phyloP scores from a whole-genome alignment of 2,797 vertebrate genomes.

The Liparis tanakae region DNA sequence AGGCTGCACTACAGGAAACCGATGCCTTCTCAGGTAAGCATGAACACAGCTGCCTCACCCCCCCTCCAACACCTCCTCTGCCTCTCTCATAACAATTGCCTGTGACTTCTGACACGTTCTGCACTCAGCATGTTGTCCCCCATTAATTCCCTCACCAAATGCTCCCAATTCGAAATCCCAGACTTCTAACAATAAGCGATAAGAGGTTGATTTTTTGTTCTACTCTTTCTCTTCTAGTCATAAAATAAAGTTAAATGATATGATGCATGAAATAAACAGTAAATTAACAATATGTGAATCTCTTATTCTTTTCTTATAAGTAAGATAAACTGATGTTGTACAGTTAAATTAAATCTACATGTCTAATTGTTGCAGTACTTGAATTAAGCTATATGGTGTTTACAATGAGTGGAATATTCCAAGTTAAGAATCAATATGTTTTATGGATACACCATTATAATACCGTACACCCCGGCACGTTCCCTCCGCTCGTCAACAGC shows the following conservation, averaged over 20 bases:
- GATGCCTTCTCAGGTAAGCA: constrained; percentile 86
- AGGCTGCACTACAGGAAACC: constrained; percentile 85
- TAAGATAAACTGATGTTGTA: not conserved
- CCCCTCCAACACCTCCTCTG: constrained; percentile 34
- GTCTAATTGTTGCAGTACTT: not conserved
- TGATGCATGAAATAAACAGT: not conserved
- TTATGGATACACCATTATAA: not conserved
- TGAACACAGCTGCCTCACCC: constrained; percentile 74
- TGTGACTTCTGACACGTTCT: constrained; percentile 67
- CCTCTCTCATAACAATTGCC: constrained; percentile 55
- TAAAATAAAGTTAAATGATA: not conserved
- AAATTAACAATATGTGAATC: not conserved
- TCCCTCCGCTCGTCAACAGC: too few species aligned
- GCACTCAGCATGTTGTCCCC: constrained; percentile 25
- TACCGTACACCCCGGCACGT: too few species aligned
- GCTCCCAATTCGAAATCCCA: constrained; percentile 11
- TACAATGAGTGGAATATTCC: not conserved
- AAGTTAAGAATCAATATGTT: not conserved
- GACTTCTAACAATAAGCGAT: not conserved
- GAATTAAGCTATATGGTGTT: not conserved
- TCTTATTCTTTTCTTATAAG: not conserved
- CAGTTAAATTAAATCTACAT: not conserved
- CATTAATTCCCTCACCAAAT: constrained; percentile 52
- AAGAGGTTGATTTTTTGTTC: not conserved
- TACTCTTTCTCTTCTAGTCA: not conserved